These are phyloP conservation scores for Choloepus didactylus DNA, from an alignment of 2,797 vertebrate genomes.

Conservation along the genomic window DNA sequence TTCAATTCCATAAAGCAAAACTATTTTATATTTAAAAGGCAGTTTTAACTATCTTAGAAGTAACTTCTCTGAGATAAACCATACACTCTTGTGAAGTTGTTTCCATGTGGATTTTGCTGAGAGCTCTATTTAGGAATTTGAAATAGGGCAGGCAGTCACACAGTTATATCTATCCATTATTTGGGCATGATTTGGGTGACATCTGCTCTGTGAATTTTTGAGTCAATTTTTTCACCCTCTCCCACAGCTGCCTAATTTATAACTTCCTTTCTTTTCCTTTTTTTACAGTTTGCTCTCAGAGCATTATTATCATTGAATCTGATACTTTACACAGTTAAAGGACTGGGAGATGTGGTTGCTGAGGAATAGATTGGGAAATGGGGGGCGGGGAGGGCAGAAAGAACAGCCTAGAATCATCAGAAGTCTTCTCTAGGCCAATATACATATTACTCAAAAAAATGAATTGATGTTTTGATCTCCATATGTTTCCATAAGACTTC, in stretches of 20 bases:
- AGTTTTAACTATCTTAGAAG: neutral
- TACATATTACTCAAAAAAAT: accelerated
- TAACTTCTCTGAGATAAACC: neutral
- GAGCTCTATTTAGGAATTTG: neutral
- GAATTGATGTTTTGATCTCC: neutral
- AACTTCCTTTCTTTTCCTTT: neutral
- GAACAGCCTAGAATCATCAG: accelerated
- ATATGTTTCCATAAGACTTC: neutral
- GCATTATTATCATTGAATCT: accelerated
- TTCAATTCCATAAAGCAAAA: neutral
- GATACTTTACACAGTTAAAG: accelerated
- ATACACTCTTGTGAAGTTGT: accelerated
- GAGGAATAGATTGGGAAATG: accelerated
- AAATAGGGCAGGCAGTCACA: accelerated
- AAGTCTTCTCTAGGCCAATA: neutral
- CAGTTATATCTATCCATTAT: accelerated
- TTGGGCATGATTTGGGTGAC: neutral
- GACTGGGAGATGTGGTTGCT: accelerated
- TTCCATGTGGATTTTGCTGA: neutral
- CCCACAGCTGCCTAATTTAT: neutral
- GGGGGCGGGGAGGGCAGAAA: accelerated
- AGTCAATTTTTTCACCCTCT: neutral
- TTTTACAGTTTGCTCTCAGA: accelerated
- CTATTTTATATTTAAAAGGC: neutral
- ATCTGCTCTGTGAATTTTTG: neutral